Percentiles rank a stretch among this genome's conserved stretches.
Evolutionary conservation across 2,797 vertebrate genomes (phyloP).

Genomic region (Notolepis coatsorum): DNA sequence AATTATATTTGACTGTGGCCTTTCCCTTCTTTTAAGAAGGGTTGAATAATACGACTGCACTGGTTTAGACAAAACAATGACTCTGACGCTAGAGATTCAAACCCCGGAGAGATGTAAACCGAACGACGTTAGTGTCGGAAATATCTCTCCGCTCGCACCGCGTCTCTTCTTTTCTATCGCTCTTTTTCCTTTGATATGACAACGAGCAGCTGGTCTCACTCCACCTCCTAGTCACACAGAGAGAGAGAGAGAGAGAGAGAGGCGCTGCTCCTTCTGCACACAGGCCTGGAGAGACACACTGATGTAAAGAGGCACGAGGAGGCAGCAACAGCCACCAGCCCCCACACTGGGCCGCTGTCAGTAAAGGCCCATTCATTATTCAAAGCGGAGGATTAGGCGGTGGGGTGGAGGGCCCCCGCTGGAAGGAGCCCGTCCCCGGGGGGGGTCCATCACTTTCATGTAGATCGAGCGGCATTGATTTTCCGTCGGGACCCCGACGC

Average conservation of each 20-base stretch:
- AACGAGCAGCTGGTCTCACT: too few relatives aligned
- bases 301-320: not conserved
- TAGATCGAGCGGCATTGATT: constrained; percentile 34
- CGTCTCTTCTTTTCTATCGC: not conserved
- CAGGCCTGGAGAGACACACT: not conserved
- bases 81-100: too few relatives aligned
- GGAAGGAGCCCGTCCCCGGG: not conserved
- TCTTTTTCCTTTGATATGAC: too few relatives aligned
- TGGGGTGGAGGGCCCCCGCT: constrained; percentile 6
- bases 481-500: constrained; percentile 2
- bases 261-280: not conserved
- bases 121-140: too few relatives aligned
- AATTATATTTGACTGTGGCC: too few relatives aligned
- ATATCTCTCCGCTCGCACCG: not conserved
- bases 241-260: not conserved
- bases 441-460: constrained; percentile 37
- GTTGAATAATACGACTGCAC: too few relatives aligned
- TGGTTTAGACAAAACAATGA: too few relatives aligned
- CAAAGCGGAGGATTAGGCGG: constrained; percentile 37
- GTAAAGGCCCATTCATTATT: constrained; percentile 45
- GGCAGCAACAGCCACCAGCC: not conserved
- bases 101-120: too few relatives aligned
- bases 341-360: not conserved
- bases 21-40: too few relatives aligned
- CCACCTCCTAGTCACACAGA: too few relatives aligned